Conservation (phyloP, 2,888 invertebrate genomes). For the Drosophila subsilvestris region DNA sequence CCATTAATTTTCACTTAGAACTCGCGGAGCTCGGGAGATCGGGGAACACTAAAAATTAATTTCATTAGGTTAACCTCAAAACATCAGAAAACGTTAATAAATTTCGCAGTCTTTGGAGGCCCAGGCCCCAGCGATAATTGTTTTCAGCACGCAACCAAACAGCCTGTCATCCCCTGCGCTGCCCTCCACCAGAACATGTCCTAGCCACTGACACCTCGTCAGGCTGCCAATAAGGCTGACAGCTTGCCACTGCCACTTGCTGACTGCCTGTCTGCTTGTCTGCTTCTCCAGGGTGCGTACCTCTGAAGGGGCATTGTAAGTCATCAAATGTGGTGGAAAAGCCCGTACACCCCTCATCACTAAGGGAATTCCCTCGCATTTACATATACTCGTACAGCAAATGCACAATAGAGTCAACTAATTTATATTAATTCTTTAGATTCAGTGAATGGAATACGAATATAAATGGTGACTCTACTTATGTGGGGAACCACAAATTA, state of each 20-base stretch:
- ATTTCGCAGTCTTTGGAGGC: conserved; percentile 22
- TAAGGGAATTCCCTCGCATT: conserved; percentile 14
- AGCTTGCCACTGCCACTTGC: background rate
- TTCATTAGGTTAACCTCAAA: conserved; percentile 37
- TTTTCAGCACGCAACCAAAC: conserved; percentile 35
- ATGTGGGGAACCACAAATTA: too few species aligned
- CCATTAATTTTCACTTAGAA: conserved; percentile 31
- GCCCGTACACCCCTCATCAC: background rate
- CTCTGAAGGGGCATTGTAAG: conserved; percentile 8
- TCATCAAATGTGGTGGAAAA: conserved; percentile 29
- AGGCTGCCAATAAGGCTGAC: conserved; percentile 22
- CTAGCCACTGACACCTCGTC: conserved; percentile 7
- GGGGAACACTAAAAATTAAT: conserved; percentile 20
- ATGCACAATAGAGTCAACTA: background rate
- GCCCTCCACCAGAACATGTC: background rate
- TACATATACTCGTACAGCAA: conserved; percentile 9
- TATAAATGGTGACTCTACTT: too few species aligned
- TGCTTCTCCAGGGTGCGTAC: conserved; percentile 24
- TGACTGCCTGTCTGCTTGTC: too few species aligned
- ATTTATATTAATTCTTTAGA: too few species aligned
- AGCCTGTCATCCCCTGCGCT: too few species aligned
- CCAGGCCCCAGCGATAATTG: conserved; percentile 29
- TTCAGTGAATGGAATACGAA: too few species aligned
- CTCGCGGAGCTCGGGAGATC: background rate
- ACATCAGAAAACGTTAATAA: conserved; percentile 30